Evolutionary conservation across 2,113 vertebrate genomes (phyloP).

Genomic region (Plectropomus leopardus): DNA sequence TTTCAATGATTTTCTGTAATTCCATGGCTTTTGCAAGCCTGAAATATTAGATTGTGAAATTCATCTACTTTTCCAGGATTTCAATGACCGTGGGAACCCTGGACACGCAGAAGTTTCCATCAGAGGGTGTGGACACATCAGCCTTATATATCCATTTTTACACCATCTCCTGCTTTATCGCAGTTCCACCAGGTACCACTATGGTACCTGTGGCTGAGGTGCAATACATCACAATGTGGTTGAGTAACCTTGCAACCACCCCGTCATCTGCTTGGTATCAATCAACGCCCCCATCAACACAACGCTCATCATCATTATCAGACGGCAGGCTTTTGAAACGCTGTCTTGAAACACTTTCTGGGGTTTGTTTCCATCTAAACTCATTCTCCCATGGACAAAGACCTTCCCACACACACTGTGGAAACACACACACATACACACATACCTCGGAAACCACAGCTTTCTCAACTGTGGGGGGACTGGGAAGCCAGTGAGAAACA

Average conservation of each 20-base stretch:
- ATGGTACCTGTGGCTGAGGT: conserved; percentile 20
- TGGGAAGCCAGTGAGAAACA: conserved; percentile 40
- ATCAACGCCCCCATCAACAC: conserved; percentile 56
- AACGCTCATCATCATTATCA: conserved; percentile 69
- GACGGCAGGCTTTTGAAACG: conserved; percentile 52
- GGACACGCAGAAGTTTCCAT: background rate
- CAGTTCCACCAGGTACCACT: background rate
- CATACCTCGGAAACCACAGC: conserved; percentile 51
- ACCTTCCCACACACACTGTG: conserved; percentile 16
- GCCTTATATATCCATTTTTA: background rate
- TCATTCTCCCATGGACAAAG: conserved; percentile 72
- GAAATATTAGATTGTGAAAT: too few relatives aligned
- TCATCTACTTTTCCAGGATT: too few relatives aligned
- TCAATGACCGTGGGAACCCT: too few relatives aligned
- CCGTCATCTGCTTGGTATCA: conserved; percentile 72
- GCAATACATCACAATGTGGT: conserved; percentile 16
- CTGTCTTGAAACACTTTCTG: conserved; percentile 72
- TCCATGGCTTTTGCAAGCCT: too few relatives aligned
- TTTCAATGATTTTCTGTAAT: too few relatives aligned
- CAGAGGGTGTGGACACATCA: background rate
- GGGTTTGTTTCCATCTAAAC: conserved; percentile 69
- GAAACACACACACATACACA: conserved; percentile 19
- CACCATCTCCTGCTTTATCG: conserved; percentile 24
- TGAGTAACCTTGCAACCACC: background rate
- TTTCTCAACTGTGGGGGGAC: conserved; percentile 39